phyloP scores from a whole-genome alignment of 2,113 vertebrate species.

The Oryzias javanicus region DNA sequence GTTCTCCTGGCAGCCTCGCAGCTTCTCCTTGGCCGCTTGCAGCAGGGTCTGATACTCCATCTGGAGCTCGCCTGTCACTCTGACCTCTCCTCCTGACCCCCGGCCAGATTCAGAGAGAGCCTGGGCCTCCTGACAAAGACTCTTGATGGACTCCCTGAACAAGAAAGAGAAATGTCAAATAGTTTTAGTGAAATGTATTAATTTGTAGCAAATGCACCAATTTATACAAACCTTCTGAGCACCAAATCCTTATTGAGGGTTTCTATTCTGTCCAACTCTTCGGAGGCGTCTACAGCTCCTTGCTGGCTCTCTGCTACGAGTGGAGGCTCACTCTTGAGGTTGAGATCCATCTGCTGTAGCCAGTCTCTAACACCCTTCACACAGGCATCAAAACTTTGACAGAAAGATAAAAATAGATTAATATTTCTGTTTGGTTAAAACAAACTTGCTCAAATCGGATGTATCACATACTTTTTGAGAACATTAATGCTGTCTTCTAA shows the following conservation, averaged over 20 bases:
- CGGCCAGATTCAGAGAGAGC: constrained; percentile 83
- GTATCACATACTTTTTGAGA: constrained; percentile 69
- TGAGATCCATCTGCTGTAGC: constrained; percentile 86
- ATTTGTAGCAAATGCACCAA: background rate
- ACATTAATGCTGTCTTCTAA: constrained; percentile 83
- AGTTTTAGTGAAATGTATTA: constrained; percentile 4
- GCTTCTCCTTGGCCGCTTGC: constrained; percentile 80
- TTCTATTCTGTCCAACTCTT: constrained; percentile 87
- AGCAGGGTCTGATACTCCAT: constrained; percentile 84
- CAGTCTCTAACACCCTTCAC: constrained; percentile 82
- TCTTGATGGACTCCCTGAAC: constrained; percentile 86
- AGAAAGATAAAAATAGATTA: background rate
- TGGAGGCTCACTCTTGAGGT: constrained; percentile 78
- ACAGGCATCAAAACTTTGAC: constrained; percentile 84
- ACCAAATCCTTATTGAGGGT: constrained; percentile 86
- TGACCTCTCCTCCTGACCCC: constrained; percentile 79
- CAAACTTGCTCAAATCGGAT: constrained; percentile 8
- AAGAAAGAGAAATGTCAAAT: constrained; percentile 3
- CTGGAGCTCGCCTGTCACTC: constrained; percentile 81
- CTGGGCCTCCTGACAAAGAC: constrained; percentile 84
- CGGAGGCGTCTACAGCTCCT: constrained; percentile 80
- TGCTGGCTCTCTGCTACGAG: constrained; percentile 79
- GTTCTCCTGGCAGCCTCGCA: constrained; percentile 87
- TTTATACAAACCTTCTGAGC: constrained; percentile 80
- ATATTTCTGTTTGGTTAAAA: constrained; percentile 14